Evolutionary conservation across 2,888 invertebrate genomes (phyloP), one percentile per base, ranked within the genome.

Genomic region (Caenorhabditis zanzibari): DNA sequence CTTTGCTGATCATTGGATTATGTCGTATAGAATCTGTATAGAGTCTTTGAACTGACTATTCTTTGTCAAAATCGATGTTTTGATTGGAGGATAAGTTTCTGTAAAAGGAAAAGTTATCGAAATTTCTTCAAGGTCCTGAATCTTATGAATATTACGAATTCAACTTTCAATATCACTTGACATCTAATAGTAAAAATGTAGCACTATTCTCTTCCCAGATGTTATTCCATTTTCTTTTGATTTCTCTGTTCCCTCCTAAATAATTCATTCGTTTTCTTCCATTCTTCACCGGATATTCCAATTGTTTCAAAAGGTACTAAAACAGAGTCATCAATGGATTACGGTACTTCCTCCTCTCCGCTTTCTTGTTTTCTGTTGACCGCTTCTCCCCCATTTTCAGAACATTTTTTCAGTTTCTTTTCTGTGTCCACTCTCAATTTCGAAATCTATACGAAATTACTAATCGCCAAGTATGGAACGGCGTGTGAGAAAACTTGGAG

Each of bases 391-490:
- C 19, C 0, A n/a, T 52, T 63, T 49, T 28, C 1, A 19, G n/a
- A 66, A 68, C 16, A 35, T 28, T 52, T 38, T 35, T 63, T 49
- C 24, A 38, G 7, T 61, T 24, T 61, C 22, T 24, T 9, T 19
- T 14, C 16, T n/a, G n/a, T 44, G 19, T 19, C 19, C 19, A n/a
- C n/a, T 14, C 47, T 47, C 47, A 19, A 38, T 19, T 38, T 59
- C 5, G 10, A 59, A 59, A 72, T 72, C 72, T 72, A 72, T 72
- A 72, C 72, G 72, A 72, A 72, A 56, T 52, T 66, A 22, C 49
- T 66, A 66, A 69, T 26, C 35, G 66, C 19, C 52, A 52, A 68
- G 52, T 44, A 14, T 28, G 35, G 47, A 72, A 72, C 56, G 69
- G 41, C 69, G 69, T 72, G 72, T 22, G 59, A 47, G 26, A 56